Base-by-base conservation (phyloP, 2,888 invertebrate species). In the Tenthredo mesomela region DNA sequence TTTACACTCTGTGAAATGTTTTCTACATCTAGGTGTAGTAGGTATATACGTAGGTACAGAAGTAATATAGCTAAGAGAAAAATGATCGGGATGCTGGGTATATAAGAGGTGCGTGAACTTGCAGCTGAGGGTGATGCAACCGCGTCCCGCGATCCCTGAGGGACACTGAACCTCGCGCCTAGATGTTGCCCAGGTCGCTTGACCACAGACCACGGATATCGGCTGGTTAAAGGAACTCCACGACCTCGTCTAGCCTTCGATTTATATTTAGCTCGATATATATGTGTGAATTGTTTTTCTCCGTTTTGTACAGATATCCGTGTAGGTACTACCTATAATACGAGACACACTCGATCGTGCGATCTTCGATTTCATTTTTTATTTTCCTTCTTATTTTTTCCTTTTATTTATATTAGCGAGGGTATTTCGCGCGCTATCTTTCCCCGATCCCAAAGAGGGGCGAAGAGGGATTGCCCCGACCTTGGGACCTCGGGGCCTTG, bases 381-480 rank as follows among this genome's bases (percentile, higher is more conserved):
- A 6, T 73, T 73, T 73, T 73, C 40, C 43, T 25, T 15, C 21
- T 25, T 7, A 7, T 37, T 37, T 37, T 21, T 33, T 29, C 18
- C 1, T n/a, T 25, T 73, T 37, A 37, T 37, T 47, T 40, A 40
- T 40, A 40, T 40, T 21, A 58, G 10, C 29, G 21, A 37, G 21
- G 1, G 61, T 37, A 58, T 70, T 77, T 70, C 73, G 21, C 84
- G 65, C 84, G 65, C 65, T 78, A 77, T 84, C 47, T 73, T 83
- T 82, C 71, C 82, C 50, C 15, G 61, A 50, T 80, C 86, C 58
- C n/a, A 77, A 61, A 58, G 84, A 75, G 83, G 65, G 84, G 87
- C 87, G 89, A 88, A 88, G 61, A 61, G 61, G 77, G 54, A 77
- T 87, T 87, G 87, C 84, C 87, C 86, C 90, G 90, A 86, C 89